Evolutionary conservation across 2,113 vertebrate genomes (phyloP).

Genomic region (Nannospalax galili): DNA sequence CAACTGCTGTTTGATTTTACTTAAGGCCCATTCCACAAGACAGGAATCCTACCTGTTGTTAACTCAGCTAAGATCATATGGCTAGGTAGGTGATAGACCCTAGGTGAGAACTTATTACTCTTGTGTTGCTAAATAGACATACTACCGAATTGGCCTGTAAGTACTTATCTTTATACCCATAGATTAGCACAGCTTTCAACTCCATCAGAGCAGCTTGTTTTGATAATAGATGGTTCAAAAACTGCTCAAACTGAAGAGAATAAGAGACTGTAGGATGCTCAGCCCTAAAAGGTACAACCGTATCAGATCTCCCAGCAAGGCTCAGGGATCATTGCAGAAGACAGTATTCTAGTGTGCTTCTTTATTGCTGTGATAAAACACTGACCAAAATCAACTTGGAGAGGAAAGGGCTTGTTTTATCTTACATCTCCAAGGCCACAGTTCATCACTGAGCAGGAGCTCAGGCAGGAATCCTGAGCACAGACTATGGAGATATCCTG

Average conservation of each 20-base stretch:
- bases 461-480: too few species aligned
- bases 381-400: too few species aligned
- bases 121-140: neutral
- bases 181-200: neutral
- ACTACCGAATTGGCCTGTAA: neutral
- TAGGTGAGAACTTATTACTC: too few species aligned
- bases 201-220: neutral
- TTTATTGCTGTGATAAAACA: too few species aligned
- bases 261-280: neutral
- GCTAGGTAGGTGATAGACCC: neutral
- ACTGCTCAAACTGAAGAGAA: neutral
- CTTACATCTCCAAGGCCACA: too few species aligned
- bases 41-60: neutral
- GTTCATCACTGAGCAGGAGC: too few species aligned
- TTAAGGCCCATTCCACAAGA: neutral
- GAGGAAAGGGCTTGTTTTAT: too few species aligned
- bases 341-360: too few species aligned
- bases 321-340: neutral
- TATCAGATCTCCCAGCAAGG: neutral
- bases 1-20: neutral
- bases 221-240: neutral
- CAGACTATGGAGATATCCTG: too few species aligned
- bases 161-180: neutral
- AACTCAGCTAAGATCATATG: neutral
- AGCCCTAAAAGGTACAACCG: neutral